Evolutionary conservation across 1,140 invertebrate genomes (phyloP), one percentile per base, ranked within the genome.

Genomic region (Augochlora pura): DNA sequence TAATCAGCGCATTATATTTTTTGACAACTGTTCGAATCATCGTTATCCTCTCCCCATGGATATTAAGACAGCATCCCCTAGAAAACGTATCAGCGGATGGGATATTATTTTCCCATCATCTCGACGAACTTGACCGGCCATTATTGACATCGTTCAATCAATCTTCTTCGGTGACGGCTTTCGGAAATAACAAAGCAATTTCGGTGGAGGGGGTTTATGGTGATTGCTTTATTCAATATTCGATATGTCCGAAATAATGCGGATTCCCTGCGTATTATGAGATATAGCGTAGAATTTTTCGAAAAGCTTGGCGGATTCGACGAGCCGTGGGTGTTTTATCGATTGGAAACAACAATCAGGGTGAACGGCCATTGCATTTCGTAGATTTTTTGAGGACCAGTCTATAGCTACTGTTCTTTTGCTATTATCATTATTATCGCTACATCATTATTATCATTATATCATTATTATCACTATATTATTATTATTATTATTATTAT

Each of bases 211-310:
- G 57, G n/a, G n/a, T n/a, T 77, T 69, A 68, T 86, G 84, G 68
- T 87, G 85, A 91, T 91, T 87, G 88, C 81, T 89, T 89, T 87
- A 91, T 91, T 89, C 84, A 88, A 90, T 91, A 90, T 89, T 81
- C 88, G 81, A 89, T 89, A 89, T 89, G 90, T 89, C 86, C 71
- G 79, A 73, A 60, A 85, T 46, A 84, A 85, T 70, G 7, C 18
- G 16, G 49, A 52, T 32, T 32, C 32, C 32, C 32, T 32, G 32
- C 32, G 32, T n/a, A 32, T 32, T 32, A 32, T 14, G 42, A 14
- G 14, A 12, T 42, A 42, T 12, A 12, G 14, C 42, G 10, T 14
- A 46, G 32, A 32, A 32, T 32, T 32, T n/a, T 14, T 46, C 42
- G 10, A 14, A 46, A 10, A 12, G 42, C 10, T 46, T 80, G 62